These are phyloP conservation scores for Morpho helenor DNA, from an alignment of 2,888 invertebrate species.

Conservation along the genomic window DNA sequence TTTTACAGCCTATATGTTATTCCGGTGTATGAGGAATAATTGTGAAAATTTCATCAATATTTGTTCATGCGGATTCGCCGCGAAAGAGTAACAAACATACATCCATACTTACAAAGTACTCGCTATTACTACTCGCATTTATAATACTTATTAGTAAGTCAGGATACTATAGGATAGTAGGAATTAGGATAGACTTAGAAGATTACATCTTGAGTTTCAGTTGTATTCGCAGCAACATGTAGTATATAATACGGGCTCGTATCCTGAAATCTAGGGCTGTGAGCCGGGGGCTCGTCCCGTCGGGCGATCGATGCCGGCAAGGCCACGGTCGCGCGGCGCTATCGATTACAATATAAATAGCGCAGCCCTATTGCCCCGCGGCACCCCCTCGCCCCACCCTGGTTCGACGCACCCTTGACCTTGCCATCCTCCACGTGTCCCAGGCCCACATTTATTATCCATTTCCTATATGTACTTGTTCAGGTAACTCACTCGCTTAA, in stretches of 20 bases:
- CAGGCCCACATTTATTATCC: conserved; percentile 11
- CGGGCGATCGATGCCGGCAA: conserved; percentile 62
- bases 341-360: conserved; percentile 75
- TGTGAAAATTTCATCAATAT: no score
- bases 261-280: conserved; percentile 24
- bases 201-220: no score
- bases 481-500: background rate
- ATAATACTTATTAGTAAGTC: no score
- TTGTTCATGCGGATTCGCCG: no score
- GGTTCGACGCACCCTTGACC: conserved; percentile 52
- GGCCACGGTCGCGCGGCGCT: conserved; percentile 67
- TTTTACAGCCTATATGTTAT: no score
- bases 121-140: no score
- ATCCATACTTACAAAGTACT: no score
- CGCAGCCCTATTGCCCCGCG: conserved; percentile 48
- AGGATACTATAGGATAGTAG: no score
- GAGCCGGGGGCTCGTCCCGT: conserved; percentile 61
- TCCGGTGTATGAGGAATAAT: no score
- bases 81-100: no score
- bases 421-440: conserved; percentile 46
- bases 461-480: background rate
- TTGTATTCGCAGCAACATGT: no score
- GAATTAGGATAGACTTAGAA: no score
- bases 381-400: conserved; percentile 28
- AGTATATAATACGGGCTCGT: background rate